A percentile compares a stretch with the other conserved stretches of the same genome.
These are phyloP conservation scores for Phoeniculus purpureus DNA, from an alignment of 2,797 vertebrate genomes.

Conservation along the genomic window DNA sequence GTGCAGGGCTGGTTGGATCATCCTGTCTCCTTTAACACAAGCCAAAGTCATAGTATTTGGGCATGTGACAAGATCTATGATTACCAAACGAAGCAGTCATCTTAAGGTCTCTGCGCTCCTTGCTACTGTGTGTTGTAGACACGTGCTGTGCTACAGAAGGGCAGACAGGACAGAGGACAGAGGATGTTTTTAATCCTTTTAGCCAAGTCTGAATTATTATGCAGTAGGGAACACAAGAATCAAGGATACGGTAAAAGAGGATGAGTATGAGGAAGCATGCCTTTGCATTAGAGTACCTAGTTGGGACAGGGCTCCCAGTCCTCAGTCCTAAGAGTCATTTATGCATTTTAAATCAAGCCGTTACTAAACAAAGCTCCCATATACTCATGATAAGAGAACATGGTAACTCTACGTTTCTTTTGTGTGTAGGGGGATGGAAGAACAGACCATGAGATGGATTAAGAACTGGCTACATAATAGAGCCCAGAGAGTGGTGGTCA, in stretches of 20 bases:
- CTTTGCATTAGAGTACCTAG: neutral
- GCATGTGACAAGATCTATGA: neutral
- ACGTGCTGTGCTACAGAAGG: neutral
- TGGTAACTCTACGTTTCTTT: neutral
- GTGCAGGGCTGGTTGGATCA: neutral
- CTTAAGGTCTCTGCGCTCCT: neutral
- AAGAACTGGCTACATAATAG: too few relatives aligned
- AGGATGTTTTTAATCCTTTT: neutral
- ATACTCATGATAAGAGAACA: neutral
- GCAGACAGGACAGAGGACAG: neutral
- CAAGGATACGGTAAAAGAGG: neutral
- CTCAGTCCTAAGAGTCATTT: neutral
- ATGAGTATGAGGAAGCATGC: neutral
- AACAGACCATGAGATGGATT: too few relatives aligned
- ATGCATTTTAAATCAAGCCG: neutral
- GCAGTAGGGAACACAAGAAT: neutral
- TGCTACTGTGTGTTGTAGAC: neutral
- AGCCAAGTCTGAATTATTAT: neutral
- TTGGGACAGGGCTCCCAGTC: neutral
- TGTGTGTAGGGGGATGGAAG: too few relatives aligned
- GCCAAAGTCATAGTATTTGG: neutral
- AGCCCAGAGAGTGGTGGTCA: too few relatives aligned
- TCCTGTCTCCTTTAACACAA: neutral
- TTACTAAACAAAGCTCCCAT: neutral
- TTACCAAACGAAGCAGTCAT: neutral